phyloP scores from a whole-genome alignment of 92 coral and sea anemone species.

The Epizoanthus rinbou region DNA sequence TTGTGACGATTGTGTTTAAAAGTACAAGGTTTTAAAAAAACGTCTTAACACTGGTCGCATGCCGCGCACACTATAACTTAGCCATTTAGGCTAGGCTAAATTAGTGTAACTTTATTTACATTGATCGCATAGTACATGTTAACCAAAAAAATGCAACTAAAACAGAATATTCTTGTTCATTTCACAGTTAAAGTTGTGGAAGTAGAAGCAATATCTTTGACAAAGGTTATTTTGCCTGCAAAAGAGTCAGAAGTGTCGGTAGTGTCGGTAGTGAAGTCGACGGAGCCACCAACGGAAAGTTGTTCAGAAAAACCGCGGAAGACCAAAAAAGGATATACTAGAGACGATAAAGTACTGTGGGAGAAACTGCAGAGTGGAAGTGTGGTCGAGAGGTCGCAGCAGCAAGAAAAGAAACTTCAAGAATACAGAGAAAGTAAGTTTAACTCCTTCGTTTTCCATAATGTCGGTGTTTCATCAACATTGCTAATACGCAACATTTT shows the following conservation, averaged over 20 bases:
- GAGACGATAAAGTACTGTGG: slow-evolving; percentile 3
- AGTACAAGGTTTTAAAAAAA: too few relatives aligned
- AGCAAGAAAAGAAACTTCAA: neutral
- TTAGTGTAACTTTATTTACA: too few relatives aligned
- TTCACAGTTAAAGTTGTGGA: slow-evolving; percentile 9
- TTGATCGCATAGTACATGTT: too few relatives aligned
- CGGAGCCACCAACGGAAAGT: neutral
- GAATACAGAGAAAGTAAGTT: slow-evolving; percentile 1
- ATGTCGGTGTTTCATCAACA: neutral
- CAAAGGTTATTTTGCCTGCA: slow-evolving; percentile 13
- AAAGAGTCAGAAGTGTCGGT: neutral
- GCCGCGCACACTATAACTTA: too few relatives aligned
- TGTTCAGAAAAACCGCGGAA: slow-evolving; percentile 13
- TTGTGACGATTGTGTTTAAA: too few relatives aligned
- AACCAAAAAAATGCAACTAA: neutral
- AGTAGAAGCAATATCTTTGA: slow-evolving; percentile 8
- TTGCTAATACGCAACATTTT: too few relatives aligned
- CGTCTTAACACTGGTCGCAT: too few relatives aligned
- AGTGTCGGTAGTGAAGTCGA: neutral
- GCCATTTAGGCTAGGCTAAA: too few relatives aligned
- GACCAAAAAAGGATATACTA: neutral
- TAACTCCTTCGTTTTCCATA: neutral
- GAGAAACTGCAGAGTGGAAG: neutral
- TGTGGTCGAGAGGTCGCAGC: neutral
- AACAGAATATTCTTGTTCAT: neutral